These are phyloP conservation scores for Hermaeophaga mercurialis DNA, from an alignment of 2,888 invertebrate genomes.

Conservation along the genomic window DNA sequence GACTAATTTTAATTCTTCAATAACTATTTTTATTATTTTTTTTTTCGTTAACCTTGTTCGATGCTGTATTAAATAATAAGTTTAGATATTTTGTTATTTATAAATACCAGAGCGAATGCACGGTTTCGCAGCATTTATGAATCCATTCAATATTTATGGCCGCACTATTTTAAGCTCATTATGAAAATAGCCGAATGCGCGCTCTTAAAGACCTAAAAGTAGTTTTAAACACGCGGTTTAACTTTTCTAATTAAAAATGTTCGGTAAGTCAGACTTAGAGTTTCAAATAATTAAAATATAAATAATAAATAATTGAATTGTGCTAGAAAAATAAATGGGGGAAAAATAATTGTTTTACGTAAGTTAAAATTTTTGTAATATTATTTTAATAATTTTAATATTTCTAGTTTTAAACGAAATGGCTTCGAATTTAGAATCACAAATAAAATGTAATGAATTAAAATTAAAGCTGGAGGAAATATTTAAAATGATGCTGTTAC, in stretches of 20 bases:
- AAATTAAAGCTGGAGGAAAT: constrained; percentile 76
- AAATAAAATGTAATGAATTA: constrained; percentile 57
- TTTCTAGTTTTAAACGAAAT: constrained; percentile 1
- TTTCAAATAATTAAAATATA: too few relatives aligned
- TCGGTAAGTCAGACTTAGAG: neutral
- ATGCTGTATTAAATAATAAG: neutral
- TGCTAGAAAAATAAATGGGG: too few relatives aligned
- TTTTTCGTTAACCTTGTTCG: too few relatives aligned
- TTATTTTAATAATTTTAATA: too few relatives aligned
- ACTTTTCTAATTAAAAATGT: neutral
- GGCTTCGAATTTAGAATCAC: constrained; percentile 31
- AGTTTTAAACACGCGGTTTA: neutral
- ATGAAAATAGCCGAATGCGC: neutral
- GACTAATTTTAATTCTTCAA: too few relatives aligned
- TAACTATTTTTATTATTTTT: too few relatives aligned
- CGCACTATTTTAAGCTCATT: neutral
- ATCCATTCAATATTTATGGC: neutral
- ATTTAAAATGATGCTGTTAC: constrained; percentile 78
- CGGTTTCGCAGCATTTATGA: neutral
- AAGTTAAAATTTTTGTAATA: neutral
- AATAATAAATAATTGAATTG: too few relatives aligned
- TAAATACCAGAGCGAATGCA: neutral
- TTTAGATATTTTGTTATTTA: neutral
- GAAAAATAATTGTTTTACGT: too few relatives aligned
- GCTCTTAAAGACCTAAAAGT: neutral